Percentiles rank a stretch among this genome's conserved stretches.
These are phyloP conservation scores for Caenorhabditis becei DNA, from an alignment of 2,888 invertebrate genomes.

Conservation along the genomic window DNA sequence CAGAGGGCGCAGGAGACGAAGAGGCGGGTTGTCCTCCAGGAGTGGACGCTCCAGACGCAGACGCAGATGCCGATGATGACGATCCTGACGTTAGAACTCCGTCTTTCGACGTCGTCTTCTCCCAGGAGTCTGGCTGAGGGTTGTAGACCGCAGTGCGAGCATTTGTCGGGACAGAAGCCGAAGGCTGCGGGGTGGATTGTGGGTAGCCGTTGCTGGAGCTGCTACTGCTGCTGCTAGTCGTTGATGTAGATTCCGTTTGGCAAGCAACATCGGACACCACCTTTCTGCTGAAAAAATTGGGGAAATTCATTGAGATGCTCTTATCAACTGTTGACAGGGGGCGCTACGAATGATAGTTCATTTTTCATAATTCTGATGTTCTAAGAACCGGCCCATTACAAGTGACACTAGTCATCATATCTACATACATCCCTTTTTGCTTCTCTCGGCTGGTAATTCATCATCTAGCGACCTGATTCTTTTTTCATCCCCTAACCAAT, in stretches of 20 bases:
- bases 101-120: neutral
- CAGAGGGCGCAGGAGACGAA: neutral
- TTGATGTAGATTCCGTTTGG: slow-evolving; percentile 44
- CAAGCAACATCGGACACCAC: slow-evolving; percentile 48
- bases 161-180: no score
- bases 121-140: neutral
- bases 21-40: slow-evolving; percentile 10
- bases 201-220: neutral
- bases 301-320: neutral
- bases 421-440: neutral
- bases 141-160: neutral
- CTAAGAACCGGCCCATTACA: slow-evolving; percentile 15
- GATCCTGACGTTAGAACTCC: neutral
- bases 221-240: slow-evolving; percentile 8
- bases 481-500: slow-evolving; percentile 5
- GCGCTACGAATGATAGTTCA: no score
- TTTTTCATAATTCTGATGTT: neutral
- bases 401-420: neutral
- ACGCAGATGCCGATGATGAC: slow-evolving; percentile 21
- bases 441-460: slow-evolving; percentile 41
- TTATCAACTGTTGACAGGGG: no score
- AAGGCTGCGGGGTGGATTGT: no score
- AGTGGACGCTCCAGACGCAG: slow-evolving; percentile 37
- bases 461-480: slow-evolving; percentile 20
- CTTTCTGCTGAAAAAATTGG: slow-evolving; percentile 10